Evolutionary conservation across 2,888 invertebrate genomes (phyloP), one percentile per base, ranked within the genome.

Genomic region (Hedya salicella): DNA sequence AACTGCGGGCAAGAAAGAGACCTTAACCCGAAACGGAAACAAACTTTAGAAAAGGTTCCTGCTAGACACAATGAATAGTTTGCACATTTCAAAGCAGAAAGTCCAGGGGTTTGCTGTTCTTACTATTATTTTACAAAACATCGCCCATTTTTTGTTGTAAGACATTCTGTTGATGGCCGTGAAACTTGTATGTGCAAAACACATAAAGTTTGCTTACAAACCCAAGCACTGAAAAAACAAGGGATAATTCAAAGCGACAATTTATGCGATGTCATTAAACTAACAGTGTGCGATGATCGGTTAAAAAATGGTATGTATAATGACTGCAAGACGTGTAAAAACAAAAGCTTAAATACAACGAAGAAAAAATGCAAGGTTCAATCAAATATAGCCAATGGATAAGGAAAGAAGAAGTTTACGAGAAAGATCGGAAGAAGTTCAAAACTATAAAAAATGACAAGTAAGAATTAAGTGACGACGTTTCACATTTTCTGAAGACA

Each of bases 1-100:
- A 0, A 73, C 71, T 1, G 72, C 72, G 8, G 73, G 73, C 6
- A 75, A 70, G 42, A 73, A 71, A 63, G 73, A 75, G 56, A 70
- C 70, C 3, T 11, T 57, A 9, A 73, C 73, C 8, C 64, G 16
- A 36, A 32, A 68, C 44, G 56, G 56, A 17, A 1, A 36, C 14
- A 73, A 73, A 67, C 40, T 62, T 0, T 72, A 73, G 19, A 73
- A 72, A 60, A 67, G 72, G 36, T 72, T 61, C 46, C 21, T 73
- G 2, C 54, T 72, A 9, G 71, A 73, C 25, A 67, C 63, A 3
- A 66, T 71, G 63, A 73, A 73, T 62, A 63, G 50, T 16, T 19
- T 74, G 3, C 67, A 53, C 36, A 67, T 9, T 75, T 74, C 48
- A 69, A 62, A 46, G 0, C 17, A 44, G 73, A 74, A 56, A 69